Evolutionary conservation across 2,888 invertebrate species (phyloP), one percentile per base, ranked within the genome.

Genomic region (Clitarchus hookeri): DNA sequence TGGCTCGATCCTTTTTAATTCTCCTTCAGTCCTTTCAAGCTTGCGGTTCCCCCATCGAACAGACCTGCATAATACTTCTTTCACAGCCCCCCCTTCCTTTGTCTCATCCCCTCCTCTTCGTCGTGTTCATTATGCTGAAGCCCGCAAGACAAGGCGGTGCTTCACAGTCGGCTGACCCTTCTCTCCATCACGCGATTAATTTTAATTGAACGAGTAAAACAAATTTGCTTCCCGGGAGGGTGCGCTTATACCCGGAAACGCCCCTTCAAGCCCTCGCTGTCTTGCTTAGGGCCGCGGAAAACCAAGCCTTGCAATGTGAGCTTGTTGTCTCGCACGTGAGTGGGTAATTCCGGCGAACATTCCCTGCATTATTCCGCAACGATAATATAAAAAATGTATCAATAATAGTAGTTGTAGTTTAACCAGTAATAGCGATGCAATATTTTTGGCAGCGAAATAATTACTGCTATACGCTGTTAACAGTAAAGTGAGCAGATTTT

Each of bases 121-220:
- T 48, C 48, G 48, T 16, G 48, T 48, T 65, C 65, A 65, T 65
- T 65, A 65, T n/a, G 8, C 65, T 6, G 65, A n/a, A 23, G 65
- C 65, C 65, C n/a, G 6, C 48, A 48, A 48, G 48, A 48, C 48
- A 48, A 48, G 48, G 48, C 48, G 48, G 48, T 16, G 19, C 65
- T 65, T 65, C 65, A 65, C 65, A n/a, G 23, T 19, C n/a, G 65
- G 65, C 65, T 65, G 65, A 65, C 65, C n/a, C 65, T 23, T 23
- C 65, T 65, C 65, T 65, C n/a, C 65, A n/a, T 65, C 65, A 65
- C n/a, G 65, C 65, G 65, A 65, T 65, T 65, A 65, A 65, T 65
- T 65, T 65, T 65, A 65, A 65, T 65, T 65, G 65, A 65, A 65
- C n/a, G 65, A 65, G 65, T 65, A n/a, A 65, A 65, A 65, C 65